Evolutionary conservation across 2,888 invertebrate genomes (phyloP), one percentile per base, ranked within the genome.

Genomic region (Torymus texanus): DNA sequence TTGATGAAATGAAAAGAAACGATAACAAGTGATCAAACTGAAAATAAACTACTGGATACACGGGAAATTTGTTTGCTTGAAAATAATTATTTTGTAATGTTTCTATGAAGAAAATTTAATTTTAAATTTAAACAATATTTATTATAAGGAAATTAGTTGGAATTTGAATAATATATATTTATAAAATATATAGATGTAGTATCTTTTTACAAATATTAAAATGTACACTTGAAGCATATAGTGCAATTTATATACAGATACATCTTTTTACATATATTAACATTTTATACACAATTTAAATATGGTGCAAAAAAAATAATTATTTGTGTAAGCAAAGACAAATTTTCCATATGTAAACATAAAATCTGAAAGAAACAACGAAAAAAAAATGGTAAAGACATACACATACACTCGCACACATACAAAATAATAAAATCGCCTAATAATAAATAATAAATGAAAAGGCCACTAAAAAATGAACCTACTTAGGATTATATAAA

Each of bases 11-110:
- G 62, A 58, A 75, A 67, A 66, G 51, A n/a, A 59, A 61, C 58
- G 51, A 75, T 58, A 75, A 76, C 58, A 76, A 63, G 67, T 75
- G 58, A 65, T 67, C 16, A 61, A 63, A 78, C 50, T 56, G 62
- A 68, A 70, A 16, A 79, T 5, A 4, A 24, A 59, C 14, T 14
- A n/a, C 13, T 55, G 29, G 14, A 56, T n/a, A 70, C 21, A n/a
- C 11, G 5, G 14, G 13, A 41, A 41, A 41, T 41, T 41, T 8
- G 41, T 41, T 41, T 41, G 41, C 41, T 41, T 8, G 8, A 41
- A 41, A 41, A 41, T 41, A 41, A 41, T 41, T 41, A 41, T 41
- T 41, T 41, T 41, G 5, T 8, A 41, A 41, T 41, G 41, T 41
- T 8, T 8, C 41, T 41, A 41, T 41, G 29, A 29, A 29, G 5